Evolutionary conservation across 1,140 invertebrate genomes (phyloP).

Genomic region (Pachypsylla venusta): DNA sequence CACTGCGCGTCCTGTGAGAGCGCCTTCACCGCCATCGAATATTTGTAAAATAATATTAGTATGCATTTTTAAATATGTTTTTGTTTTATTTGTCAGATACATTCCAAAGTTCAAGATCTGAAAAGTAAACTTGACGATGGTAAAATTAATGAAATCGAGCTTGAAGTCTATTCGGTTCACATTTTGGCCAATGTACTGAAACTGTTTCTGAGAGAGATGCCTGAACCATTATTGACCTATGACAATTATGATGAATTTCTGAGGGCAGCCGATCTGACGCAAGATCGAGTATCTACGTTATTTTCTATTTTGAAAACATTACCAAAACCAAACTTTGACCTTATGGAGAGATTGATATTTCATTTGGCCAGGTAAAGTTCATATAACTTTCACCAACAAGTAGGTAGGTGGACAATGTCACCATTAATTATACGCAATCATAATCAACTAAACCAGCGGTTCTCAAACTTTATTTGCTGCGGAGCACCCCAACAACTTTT

Average conservation of each 20-base stretch:
- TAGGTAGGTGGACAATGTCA: too few species aligned
- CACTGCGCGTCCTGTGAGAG: too few species aligned
- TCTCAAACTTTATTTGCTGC: too few species aligned
- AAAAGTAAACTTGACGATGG: constrained; percentile 56
- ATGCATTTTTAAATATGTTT: too few species aligned
- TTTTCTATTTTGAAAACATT: constrained; percentile 78
- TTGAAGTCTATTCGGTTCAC: constrained; percentile 65
- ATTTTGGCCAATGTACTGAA: constrained; percentile 85
- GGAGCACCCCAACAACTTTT: too few species aligned
- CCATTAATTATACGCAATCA: too few species aligned
- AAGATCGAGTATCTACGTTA: constrained; percentile 69
- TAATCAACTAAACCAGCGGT: too few species aligned
- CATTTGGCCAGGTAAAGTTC: constrained; percentile 80
- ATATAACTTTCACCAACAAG: too few species aligned
- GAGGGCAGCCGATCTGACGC: constrained; percentile 63
- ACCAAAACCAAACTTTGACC: constrained; percentile 74
- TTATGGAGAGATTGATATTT: constrained; percentile 84
- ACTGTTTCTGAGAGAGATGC: constrained; percentile 79
- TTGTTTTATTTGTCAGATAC: constrained; percentile 26
- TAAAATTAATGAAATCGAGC: constrained; percentile 46
- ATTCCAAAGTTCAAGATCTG: constrained; percentile 57
- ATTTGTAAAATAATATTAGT: too few species aligned
- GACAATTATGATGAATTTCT: constrained; percentile 91
- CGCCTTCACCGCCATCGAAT: too few species aligned
- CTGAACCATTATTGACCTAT: constrained; percentile 82